Conservation (phyloP, 2,888 invertebrate species). For the Polyommatus icarus region DNA sequence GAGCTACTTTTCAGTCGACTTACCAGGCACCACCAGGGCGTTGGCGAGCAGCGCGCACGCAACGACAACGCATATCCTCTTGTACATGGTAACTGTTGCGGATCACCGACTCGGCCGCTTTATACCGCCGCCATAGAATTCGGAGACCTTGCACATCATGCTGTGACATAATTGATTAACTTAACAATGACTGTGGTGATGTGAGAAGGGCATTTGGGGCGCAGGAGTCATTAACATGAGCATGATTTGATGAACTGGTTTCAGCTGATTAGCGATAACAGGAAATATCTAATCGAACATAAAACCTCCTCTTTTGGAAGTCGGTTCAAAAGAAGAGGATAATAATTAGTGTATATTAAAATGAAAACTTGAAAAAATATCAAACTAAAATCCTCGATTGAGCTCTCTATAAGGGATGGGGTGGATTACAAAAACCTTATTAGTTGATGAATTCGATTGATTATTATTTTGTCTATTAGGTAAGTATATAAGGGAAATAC, state of each 20-base stretch:
- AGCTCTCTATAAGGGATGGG: no score
- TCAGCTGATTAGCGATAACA: no score
- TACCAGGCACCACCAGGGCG: not conserved
- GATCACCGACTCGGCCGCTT: not conserved
- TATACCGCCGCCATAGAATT: not conserved
- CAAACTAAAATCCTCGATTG: no score
- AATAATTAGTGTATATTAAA: no score
- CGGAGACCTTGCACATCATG: not conserved
- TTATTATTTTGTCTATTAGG: no score
- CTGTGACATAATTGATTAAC: conserved; percentile 18
- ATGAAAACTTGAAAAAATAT: no score
- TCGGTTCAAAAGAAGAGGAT: no score
- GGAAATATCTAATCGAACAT: no score
- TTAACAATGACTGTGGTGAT: conserved; percentile 6
- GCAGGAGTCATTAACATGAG: conserved; percentile 4
- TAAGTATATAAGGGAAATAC: no score
- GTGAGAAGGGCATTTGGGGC: conserved; percentile 11
- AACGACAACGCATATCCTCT: not conserved
- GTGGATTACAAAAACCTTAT: no score
- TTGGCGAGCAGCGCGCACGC: not conserved
- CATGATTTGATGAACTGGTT: not conserved
- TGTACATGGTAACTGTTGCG: conserved; percentile 7
- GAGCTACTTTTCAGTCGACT: not conserved
- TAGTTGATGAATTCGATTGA: no score
- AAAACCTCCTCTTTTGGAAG: no score